These are phyloP conservation scores for Loripinus fragilis DNA, from an alignment of 2,888 invertebrate genomes.

Conservation along the genomic window DNA sequence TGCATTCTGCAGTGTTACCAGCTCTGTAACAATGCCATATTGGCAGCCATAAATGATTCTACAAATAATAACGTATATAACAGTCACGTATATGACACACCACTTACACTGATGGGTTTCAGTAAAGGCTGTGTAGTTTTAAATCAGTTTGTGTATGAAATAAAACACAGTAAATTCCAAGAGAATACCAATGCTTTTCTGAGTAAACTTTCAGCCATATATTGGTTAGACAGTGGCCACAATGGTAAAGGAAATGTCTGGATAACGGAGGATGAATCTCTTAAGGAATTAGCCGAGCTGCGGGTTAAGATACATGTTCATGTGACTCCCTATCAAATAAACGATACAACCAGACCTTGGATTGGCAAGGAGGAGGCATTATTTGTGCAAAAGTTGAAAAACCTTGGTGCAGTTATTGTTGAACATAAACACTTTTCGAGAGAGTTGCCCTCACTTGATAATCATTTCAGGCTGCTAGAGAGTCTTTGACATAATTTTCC, in stretches of 20 bases:
- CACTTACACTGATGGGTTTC: conserved; percentile 88
- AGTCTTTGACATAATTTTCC: conserved; percentile 85
- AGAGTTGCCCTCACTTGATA: conserved; percentile 86
- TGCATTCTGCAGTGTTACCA: conserved; percentile 90
- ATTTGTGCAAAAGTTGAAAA: conserved; percentile 88
- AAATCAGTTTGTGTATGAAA: conserved; percentile 94
- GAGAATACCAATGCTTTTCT: conserved; percentile 83
- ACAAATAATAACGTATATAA: background rate
- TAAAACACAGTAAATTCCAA: conserved; percentile 84
- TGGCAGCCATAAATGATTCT: background rate
- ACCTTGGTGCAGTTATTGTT: conserved; percentile 88
- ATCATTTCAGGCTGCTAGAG: conserved; percentile 87
- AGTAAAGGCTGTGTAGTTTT: conserved; percentile 97
- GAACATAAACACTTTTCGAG: conserved; percentile 87
- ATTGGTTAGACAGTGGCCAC: conserved; percentile 96
- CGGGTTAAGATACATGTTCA: conserved; percentile 89
- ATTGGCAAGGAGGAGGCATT: conserved; percentile 91
- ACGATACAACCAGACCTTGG: conserved; percentile 91
- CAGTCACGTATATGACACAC: background rate
- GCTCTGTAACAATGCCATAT: conserved; percentile 80
- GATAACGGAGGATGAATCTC: conserved; percentile 90
- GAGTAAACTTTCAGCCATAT: conserved; percentile 88
- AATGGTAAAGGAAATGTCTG: conserved; percentile 93
- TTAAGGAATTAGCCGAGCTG: conserved; percentile 87
- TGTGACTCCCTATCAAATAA: conserved; percentile 94